Conservation (phyloP, 2,888 invertebrate species). For the Plebejus argus region DNA sequence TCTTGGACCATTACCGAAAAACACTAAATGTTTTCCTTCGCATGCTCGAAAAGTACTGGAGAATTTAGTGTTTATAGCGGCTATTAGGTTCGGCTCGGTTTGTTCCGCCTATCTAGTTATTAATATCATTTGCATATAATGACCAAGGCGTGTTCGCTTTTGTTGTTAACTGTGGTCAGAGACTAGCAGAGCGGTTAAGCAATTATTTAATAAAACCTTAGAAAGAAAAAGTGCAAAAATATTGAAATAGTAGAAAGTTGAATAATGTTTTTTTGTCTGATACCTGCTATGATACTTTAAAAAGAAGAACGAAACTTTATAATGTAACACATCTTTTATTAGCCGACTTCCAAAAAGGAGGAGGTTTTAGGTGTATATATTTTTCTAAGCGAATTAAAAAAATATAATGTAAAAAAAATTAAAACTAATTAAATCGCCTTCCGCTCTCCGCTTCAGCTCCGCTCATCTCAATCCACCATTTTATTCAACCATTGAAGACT, state of each 20-base stretch:
- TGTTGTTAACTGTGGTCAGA: conserved; percentile 38
- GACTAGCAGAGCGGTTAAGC: background rate
- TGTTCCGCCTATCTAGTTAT: conserved; percentile 43
- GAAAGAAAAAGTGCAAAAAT: background rate
- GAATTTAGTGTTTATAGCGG: conserved; percentile 5
- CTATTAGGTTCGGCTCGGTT: conserved; percentile 38
- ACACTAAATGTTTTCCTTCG: background rate
- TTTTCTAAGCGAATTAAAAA: no score
- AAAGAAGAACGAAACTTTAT: no score
- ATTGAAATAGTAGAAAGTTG: no score
- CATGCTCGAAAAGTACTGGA: background rate
- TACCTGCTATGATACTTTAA: no score
- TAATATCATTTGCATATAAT: conserved; percentile 50
- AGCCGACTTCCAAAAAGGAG: no score
- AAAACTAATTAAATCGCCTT: background rate
- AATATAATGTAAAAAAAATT: no score
- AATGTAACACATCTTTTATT: no score
- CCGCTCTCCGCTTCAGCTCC: background rate
- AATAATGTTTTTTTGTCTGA: no score
- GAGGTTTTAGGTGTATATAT: no score
- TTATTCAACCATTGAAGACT: conserved; percentile 12
- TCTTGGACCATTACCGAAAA: background rate
- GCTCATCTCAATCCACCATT: conserved; percentile 7
- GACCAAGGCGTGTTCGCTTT: conserved; percentile 46
- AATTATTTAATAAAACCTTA: background rate